Base-by-base conservation (phyloP, 2,888 invertebrate species). In the Xylocampa areola region DNA sequence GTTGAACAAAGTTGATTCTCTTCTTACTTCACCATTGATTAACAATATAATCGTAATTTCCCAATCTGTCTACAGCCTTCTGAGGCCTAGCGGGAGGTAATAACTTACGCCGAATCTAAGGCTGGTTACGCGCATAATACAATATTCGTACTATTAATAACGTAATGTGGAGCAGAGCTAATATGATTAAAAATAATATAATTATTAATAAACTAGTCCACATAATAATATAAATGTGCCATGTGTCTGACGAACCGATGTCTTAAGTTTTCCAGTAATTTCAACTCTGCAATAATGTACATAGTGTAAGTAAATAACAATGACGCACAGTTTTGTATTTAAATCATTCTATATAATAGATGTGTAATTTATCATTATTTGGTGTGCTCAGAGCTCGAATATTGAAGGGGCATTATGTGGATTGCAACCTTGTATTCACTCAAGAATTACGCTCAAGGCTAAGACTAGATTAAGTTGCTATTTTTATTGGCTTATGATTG, bases 211-310 rank as follows among this genome's bases (percentile, higher is more conserved):
- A 27, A 27, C 4, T 7, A 8, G 6, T 27, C 27, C 8, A 8
- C 27, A 8, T 27, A 27, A 27, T 13, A 17, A 29, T 23, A 16
- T 43, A 32, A 6, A 27, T 43, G 11, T 33, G 17, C 2, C 32
- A 55, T 51, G 55, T 71, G 55, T 57, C 69, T 43, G 13, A 4
- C 13, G 30, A 45, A 41, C 39, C 27, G 50, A 54, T 10, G 10
- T 45, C 16, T 30, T 40, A 25, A 45, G 49, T 57, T 64, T 57
- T 63, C 48, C 54, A 63, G 10, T 63, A 52, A 55, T 52, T 27
- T 48, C 10, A 39, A 30, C 37, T 67, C 25, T 68, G 76, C 77
- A 80, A 79, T 79, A 76, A 73, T 80, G 72, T 80, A 79, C 67
- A 74, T 78, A 77, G 50, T 62, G 36, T 33, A 57, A 37, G 41